These are phyloP conservation scores for Mesorhabditis sp. DNA, from an alignment of 2,888 invertebrate species.

Conservation along the genomic window DNA sequence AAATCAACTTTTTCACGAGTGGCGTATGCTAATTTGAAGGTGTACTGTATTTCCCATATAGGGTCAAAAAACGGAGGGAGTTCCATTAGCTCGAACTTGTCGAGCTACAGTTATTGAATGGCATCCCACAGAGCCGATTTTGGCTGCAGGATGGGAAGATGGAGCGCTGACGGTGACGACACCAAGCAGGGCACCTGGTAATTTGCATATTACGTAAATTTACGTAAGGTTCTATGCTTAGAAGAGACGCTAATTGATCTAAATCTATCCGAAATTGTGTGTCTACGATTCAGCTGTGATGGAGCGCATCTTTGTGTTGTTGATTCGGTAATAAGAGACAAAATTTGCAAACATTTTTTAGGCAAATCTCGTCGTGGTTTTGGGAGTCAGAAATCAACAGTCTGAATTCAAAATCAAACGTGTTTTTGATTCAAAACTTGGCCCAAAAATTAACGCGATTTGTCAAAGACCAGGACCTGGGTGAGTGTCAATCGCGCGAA, in stretches of 20 bases:
- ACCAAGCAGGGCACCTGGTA: not conserved
- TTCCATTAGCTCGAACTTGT: slow-evolving; percentile 7
- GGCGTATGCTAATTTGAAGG: not conserved
- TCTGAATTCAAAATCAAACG: not conserved
- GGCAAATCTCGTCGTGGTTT: not conserved
- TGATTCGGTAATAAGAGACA: not conserved
- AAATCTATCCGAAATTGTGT: not conserved
- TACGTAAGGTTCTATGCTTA: not conserved
- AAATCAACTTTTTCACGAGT: slow-evolving; percentile 9
- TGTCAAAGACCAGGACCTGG: not conserved
- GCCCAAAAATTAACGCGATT: not conserved
- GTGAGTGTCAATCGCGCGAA: not conserved
- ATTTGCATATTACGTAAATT: not conserved
- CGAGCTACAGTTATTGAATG: not conserved
- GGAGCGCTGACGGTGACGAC: not conserved
- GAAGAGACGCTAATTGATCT: not conserved
- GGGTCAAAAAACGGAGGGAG: slow-evolving; percentile 1
- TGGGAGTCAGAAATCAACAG: not conserved
- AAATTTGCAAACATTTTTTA: not conserved
- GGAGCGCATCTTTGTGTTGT: not conserved
- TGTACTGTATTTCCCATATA: not conserved
- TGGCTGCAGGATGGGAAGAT: slow-evolving; percentile 7
- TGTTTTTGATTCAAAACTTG: slow-evolving; percentile 1
- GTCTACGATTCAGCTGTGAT: not conserved
- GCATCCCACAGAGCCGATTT: slow-evolving; percentile 7